These are phyloP conservation scores for Opisthograptis luteolata DNA, from an alignment of 2,888 invertebrate species.

Conservation along the genomic window DNA sequence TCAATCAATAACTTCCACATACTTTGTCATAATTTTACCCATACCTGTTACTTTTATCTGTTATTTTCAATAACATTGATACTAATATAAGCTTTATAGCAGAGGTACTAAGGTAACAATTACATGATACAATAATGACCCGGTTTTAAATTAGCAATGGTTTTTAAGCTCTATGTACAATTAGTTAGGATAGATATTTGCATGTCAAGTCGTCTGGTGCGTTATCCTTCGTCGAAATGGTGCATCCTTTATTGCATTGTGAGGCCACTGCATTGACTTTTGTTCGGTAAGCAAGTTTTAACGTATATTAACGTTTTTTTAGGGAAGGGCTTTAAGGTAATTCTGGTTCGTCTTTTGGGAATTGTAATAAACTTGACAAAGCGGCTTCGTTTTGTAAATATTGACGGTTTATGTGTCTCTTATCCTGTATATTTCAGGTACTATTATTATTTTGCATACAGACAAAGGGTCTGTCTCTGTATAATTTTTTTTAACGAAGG, in stretches of 20 bases:
- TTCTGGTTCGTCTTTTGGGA: constrained; percentile 33
- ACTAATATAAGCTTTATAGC: background rate
- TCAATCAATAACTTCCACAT: constrained; percentile 22
- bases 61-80: constrained; percentile 10
- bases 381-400: constrained; percentile 21
- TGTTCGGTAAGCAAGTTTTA: constrained; percentile 34
- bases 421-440: constrained; percentile 15
- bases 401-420: constrained; percentile 10
- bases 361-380: constrained; percentile 20
- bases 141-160: background rate
- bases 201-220: background rate
- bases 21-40: constrained; percentile 7
- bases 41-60: constrained; percentile 14
- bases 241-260: constrained; percentile 36
- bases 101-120: constrained; percentile 1
- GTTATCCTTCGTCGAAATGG: constrained; percentile 27
- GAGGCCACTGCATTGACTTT: constrained; percentile 23
- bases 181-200: constrained; percentile 9
- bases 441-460: too few relatives aligned
- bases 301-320: constrained; percentile 35
- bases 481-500: too few relatives aligned
- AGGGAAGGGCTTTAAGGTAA: constrained; percentile 25
- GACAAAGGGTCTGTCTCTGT: too few relatives aligned
- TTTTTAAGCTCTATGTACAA: background rate
- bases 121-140: constrained; percentile 1